Conservation (phyloP, 1,140 invertebrate genomes). For the Mya arenaria region DNA sequence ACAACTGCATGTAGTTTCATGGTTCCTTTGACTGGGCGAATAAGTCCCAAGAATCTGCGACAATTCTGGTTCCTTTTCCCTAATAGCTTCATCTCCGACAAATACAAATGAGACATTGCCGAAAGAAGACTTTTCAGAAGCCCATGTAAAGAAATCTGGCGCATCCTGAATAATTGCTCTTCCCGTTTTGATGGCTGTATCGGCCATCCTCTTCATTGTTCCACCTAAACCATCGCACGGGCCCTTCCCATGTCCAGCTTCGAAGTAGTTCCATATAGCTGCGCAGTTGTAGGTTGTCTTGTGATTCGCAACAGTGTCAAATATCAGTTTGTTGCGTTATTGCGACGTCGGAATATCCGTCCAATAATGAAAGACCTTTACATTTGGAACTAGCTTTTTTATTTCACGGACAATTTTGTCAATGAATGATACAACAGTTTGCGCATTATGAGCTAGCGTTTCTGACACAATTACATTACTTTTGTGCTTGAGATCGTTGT, state of each 20-base stretch:
- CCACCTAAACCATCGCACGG: slow-evolving; percentile 37
- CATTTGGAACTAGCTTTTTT: background rate
- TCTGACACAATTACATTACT: slow-evolving; percentile 46
- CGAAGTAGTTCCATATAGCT: slow-evolving; percentile 6
- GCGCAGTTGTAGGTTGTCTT: background rate
- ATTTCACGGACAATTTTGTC: slow-evolving; percentile 15
- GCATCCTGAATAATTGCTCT: slow-evolving; percentile 41
- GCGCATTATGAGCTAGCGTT: slow-evolving; percentile 25
- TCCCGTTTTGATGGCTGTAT: slow-evolving; percentile 20
- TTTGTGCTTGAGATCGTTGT: slow-evolving; percentile 16
- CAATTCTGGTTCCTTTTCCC: background rate
- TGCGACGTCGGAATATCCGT: slow-evolving; percentile 44
- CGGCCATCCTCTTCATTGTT: slow-evolving; percentile 38
- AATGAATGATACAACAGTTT: slow-evolving; percentile 35
- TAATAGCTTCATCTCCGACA: background rate
- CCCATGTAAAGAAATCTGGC: slow-evolving; percentile 32
- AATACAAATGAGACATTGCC: slow-evolving; percentile 9
- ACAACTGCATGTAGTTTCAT: slow-evolving; percentile 42
- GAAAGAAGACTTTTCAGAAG: background rate
- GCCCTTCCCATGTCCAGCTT: slow-evolving; percentile 6
- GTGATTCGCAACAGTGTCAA: slow-evolving; percentile 37
- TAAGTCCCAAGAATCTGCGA: too few species aligned
- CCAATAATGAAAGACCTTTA: slow-evolving; percentile 46
- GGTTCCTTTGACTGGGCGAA: slow-evolving; percentile 44
- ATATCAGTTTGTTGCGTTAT: slow-evolving; percentile 44